Conservation (phyloP, 2,113 vertebrate genomes). For the Toxotes chatareus region DNA sequence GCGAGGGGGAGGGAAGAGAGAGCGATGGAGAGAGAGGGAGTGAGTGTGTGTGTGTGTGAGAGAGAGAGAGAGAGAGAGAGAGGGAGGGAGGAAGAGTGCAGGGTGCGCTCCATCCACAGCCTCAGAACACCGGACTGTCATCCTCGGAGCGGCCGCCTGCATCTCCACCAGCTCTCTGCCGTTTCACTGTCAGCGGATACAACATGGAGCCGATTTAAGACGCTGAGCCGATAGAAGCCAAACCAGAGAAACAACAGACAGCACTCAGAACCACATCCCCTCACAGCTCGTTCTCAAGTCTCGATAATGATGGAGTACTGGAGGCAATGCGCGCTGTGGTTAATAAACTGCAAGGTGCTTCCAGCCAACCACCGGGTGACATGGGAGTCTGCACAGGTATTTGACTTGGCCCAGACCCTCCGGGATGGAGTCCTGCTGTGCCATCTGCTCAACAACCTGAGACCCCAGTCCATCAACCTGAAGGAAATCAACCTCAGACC, state of each 20-base stretch:
- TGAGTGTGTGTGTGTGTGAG: neutral
- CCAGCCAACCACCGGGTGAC: conserved; percentile 95
- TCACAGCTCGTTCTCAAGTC: conserved; percentile 10
- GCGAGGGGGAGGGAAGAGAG: conserved; percentile 72
- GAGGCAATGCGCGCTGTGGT: conserved; percentile 95
- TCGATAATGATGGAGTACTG: conserved; percentile 91
- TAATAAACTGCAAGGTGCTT: conserved; percentile 95
- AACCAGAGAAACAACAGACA: neutral
- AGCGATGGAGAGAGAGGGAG: conserved; percentile 25
- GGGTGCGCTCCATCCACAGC: conserved; percentile 69
- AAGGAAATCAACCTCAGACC: conserved; percentile 97
- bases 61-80: conserved; percentile 52
- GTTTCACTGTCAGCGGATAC: neutral
- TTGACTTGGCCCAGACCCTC: conserved; percentile 95
- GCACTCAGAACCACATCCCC: neutral
- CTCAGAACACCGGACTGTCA: conserved; percentile 68
- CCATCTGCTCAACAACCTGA: conserved; percentile 96
- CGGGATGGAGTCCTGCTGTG: conserved; percentile 96
- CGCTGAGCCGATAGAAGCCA: neutral
- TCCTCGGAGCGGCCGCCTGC: conserved; percentile 43
- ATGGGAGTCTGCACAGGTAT: conserved; percentile 96
- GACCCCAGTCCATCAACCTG: conserved; percentile 91
- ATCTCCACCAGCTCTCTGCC: conserved; percentile 2
- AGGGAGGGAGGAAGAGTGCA: conserved; percentile 33
- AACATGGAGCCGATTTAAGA: conserved; percentile 59